Evolutionary conservation across 2,113 vertebrate species (phyloP), one percentile per base, ranked within the genome.

Genomic region (Sander vitreus): DNA sequence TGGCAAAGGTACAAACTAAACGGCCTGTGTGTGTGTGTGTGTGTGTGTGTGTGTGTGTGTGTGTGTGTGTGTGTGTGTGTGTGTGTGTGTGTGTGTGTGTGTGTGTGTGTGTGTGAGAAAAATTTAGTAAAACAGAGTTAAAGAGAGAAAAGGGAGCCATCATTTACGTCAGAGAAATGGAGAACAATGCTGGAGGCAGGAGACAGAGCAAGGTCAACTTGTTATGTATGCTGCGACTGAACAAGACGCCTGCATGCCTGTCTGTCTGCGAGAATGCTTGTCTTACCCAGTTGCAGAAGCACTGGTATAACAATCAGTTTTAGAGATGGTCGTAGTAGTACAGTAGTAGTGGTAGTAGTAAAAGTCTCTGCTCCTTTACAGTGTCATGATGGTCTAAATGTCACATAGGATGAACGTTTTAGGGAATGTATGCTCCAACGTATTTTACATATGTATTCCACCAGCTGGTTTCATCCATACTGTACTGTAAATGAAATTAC

Each of bases 181-280:
- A 88, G 83, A 94, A 94, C 93, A 94, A 94, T 94, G 85, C 77
- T 75, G 53, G 69, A 89, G 74, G 85, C 87, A 86, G 87, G 89
- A 90, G 87, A 71, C 80, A 27, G 47, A 75, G 70, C 90, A 91
- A 92, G 92, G 92, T 93, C 91, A 91, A 30, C 68, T 33, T 91
- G 85, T 88, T 88, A 53, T 84, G 88, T 71, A 15, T 48, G 62
- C 71, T 67, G 64, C 27, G 50, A 80, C 69, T 39, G 68, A 81
- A 68, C 59, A 68, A 84, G 85, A 91, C 85, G 76, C 85, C 85
- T 54, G 10, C 39, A 11, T 43, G 74, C 30, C 43, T 25, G 70
- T 36, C 60, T 39, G 67, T 6, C 67, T 79, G 67, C n/a, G 6
- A 36, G 47, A 33, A 73, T 66, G 72, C 27, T 57, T 27, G 21